These are phyloP conservation scores for Epistrophe grossulariae DNA, from an alignment of 2,888 invertebrate genomes.

Conservation along the genomic window DNA sequence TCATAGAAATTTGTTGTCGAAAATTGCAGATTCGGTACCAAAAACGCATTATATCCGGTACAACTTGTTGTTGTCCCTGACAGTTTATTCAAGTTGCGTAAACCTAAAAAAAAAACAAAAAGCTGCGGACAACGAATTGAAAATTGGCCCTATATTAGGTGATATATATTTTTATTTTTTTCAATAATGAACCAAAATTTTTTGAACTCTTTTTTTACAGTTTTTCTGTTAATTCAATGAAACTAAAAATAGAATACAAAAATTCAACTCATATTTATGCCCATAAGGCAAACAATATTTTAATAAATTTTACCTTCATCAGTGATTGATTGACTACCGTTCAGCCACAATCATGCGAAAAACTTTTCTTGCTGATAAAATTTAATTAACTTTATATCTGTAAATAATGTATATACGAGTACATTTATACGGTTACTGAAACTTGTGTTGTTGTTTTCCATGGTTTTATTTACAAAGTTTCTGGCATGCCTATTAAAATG, in stretches of 20 bases:
- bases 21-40: too few species aligned
- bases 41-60: too few species aligned
- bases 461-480: constrained; percentile 33
- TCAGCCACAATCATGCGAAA: constrained; percentile 46
- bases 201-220: too few species aligned
- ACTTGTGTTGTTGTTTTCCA: background rate
- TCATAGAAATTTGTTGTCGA: too few species aligned
- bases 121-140: too few species aligned
- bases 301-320: constrained; percentile 27
- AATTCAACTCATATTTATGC: background rate
- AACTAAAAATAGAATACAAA: background rate
- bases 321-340: constrained; percentile 64
- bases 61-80: too few species aligned
- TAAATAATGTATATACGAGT: too few species aligned
- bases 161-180: too few species aligned
- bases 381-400: constrained; percentile 59
- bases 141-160: too few species aligned
- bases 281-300: constrained; percentile 21
- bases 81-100: too few species aligned
- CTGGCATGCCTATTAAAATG: constrained; percentile 16
- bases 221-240: background rate
- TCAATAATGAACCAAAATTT: too few species aligned
- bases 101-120: too few species aligned
- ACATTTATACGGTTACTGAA: background rate
- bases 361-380: constrained; percentile 53